These are phyloP conservation scores for Didymodactylos carnosus DNA, from an alignment of 2,888 invertebrate genomes.

Conservation along the genomic window DNA sequence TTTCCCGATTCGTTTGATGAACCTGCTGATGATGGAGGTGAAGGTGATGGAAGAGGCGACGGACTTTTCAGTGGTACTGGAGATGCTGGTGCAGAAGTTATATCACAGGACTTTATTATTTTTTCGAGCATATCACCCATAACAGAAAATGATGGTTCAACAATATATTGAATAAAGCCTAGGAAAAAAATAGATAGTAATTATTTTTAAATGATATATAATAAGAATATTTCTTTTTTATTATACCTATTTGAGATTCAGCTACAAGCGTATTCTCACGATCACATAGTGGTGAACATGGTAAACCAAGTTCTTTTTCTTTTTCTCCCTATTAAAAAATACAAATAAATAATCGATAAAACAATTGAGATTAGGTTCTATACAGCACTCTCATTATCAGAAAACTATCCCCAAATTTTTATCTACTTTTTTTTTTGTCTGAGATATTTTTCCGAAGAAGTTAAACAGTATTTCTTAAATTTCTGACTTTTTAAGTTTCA, in stretches of 20 bases:
- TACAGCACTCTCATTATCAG: no score
- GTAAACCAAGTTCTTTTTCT: slow-evolving; percentile 65
- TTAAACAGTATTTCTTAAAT: no score
- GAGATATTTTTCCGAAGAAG: no score
- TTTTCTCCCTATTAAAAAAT: no score
- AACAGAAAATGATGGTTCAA: slow-evolving; percentile 76
- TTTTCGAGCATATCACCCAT: slow-evolving; percentile 74
- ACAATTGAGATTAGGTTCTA: no score
- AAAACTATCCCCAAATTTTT: no score
- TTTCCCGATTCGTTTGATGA: neutral
- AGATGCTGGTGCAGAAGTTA: neutral
- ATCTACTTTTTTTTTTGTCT: no score
- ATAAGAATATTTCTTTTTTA: no score
- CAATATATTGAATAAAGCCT: slow-evolving; percentile 87
- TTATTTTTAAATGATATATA: no score
- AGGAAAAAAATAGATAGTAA: no score
- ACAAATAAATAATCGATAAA: no score
- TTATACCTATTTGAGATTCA: slow-evolving; percentile 65
- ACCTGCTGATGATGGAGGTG: neutral
- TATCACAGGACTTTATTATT: slow-evolving; percentile 39
- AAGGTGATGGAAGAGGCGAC: neutral
- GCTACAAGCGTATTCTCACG: slow-evolving; percentile 76
- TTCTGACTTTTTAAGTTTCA: no score
- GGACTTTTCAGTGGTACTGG: neutral
- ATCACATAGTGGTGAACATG: slow-evolving; percentile 80